phyloP scores from a whole-genome alignment of 2,113 vertebrate species.

The Psephotus haematonotus region DNA sequence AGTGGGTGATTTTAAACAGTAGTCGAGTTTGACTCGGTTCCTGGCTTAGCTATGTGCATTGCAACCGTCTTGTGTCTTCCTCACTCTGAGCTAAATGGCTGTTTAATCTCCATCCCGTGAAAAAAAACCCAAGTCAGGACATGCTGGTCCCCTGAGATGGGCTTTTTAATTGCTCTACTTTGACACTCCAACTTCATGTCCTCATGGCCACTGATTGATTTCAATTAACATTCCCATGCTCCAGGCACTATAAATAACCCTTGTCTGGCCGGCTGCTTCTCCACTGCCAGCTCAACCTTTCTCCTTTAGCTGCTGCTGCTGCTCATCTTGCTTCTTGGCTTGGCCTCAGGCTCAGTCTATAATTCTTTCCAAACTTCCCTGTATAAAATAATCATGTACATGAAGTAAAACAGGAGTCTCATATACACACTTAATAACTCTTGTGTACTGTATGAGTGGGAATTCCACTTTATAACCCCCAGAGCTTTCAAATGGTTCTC shows the following conservation, averaged over 20 bases:
- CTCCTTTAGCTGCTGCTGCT: slow-evolving; percentile 62
- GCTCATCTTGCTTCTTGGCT: slow-evolving; percentile 75
- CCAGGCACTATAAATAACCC: slow-evolving; percentile 62
- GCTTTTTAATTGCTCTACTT: slow-evolving; percentile 12
- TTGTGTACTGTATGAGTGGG: slow-evolving; percentile 78
- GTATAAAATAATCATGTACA: slow-evolving; percentile 84
- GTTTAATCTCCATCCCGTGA: background rate
- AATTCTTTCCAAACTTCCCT: slow-evolving; percentile 82
- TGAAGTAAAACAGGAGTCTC: slow-evolving; percentile 83
- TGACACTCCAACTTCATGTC: slow-evolving; percentile 12
- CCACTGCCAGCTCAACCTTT: slow-evolving; percentile 39
- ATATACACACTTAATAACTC: slow-evolving; percentile 83
- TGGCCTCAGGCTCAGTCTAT: slow-evolving; percentile 76
- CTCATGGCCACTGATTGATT: slow-evolving; percentile 44
- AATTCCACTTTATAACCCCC: slow-evolving; percentile 79
- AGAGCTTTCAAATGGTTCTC: slow-evolving; percentile 78
- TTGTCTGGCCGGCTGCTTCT: slow-evolving; percentile 43
- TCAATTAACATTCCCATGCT: slow-evolving; percentile 71
- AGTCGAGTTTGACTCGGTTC: background rate
- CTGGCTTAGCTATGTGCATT: background rate
- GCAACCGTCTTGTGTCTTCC: background rate
- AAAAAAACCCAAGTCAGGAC: background rate
- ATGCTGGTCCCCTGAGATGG: background rate
- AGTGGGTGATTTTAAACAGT: background rate
- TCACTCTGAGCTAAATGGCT: background rate